These are phyloP conservation scores for Chaetops frenatus DNA, from an alignment of 2,113 vertebrate genomes.

Conservation along the genomic window DNA sequence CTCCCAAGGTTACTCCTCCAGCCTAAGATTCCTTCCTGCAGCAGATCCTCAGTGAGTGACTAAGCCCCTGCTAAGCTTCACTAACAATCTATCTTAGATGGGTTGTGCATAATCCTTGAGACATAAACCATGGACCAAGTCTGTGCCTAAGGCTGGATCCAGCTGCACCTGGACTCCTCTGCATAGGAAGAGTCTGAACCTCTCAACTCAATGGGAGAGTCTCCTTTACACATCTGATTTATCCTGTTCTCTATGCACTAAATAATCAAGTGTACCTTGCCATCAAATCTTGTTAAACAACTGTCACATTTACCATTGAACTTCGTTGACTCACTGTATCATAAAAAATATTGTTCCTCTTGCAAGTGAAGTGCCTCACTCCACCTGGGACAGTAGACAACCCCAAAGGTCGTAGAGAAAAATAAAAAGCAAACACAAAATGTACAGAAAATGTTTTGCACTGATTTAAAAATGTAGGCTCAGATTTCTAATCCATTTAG, in stretches of 20 bases:
- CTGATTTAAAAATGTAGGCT: background rate
- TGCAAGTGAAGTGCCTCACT: background rate
- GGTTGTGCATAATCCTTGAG: background rate
- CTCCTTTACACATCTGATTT: background rate
- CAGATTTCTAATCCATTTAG: background rate
- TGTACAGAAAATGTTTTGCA: background rate
- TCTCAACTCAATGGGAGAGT: background rate
- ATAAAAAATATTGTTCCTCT: background rate
- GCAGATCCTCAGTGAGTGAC: background rate
- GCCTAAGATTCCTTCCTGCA: background rate
- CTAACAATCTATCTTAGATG: background rate
- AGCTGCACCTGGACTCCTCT: background rate
- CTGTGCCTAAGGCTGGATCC: background rate
- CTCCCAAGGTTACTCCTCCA: background rate
- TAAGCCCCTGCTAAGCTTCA: background rate
- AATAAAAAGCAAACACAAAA: background rate
- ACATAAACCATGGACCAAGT: background rate
- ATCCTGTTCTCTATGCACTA: background rate
- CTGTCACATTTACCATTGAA: background rate
- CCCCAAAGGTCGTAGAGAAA: background rate
- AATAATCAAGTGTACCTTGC: background rate
- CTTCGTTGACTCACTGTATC: background rate
- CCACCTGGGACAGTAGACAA: background rate
- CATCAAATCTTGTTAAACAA: background rate
- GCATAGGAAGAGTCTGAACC: background rate